phyloP scores from a whole-genome alignment of 2,888 invertebrate genomes.

The Pherbina coryleti region DNA sequence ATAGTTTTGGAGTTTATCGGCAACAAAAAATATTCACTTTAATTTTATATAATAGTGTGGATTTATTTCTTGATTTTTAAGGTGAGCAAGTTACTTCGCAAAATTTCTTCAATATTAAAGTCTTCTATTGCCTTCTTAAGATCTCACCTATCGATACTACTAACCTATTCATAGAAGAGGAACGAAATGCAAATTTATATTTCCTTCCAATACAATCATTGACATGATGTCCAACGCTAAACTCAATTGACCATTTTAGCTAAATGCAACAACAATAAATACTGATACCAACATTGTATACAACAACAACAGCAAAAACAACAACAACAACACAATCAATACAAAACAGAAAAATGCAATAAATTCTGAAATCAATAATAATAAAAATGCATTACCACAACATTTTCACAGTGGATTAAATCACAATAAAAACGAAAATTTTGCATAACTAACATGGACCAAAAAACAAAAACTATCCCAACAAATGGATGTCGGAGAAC shows the following conservation, averaged over 20 bases:
- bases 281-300: background rate
- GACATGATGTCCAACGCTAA: background rate
- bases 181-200: background rate
- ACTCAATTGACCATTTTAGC: conserved; percentile 12
- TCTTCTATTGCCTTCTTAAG: no score
- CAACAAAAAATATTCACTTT: no score
- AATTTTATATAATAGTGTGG: no score
- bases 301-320: no score
- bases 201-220: background rate
- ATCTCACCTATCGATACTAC: no score
- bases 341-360: background rate
- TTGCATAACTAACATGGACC: conserved; percentile 5
- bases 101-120: no score
- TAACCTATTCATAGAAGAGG: background rate
- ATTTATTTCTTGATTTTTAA: no score
- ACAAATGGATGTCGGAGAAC: background rate
- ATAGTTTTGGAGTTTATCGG: no score
- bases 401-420: conserved; percentile 18
- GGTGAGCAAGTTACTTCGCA: no score
- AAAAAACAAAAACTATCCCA: background rate
- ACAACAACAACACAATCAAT: background rate
- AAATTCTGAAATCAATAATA: conserved; percentile 30
- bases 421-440: conserved; percentile 26
- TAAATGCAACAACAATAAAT: conserved; percentile 16
- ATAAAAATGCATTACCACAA: conserved; percentile 8